Base-by-base conservation (phyloP, 2,888 invertebrate genomes). In the Eretmocerus hayati region DNA sequence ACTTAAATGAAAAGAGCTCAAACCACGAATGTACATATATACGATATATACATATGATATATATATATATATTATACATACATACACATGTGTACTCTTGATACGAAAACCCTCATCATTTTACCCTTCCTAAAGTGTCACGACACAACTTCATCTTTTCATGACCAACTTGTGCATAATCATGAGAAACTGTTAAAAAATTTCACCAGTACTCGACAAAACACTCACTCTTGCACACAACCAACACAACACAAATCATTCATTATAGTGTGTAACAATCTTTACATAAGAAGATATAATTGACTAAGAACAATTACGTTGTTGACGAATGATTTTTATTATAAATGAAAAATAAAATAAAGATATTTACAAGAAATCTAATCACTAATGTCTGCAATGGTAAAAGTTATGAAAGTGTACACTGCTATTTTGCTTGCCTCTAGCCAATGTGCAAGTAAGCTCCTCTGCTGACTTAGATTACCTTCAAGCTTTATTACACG, bases 281-380 rank as follows among this genome's bases (percentile, higher is more conserved):
- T 52, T 46, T 44, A 49, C 46, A 46, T 60, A 65, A 63, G 59
- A 59, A 62, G 58, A 66, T 63, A 69, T 68, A 66, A 71, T 67
- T 69, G 66, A 67, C 62, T 71, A 71, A 69, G 65, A 67, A 70
- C 67, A 68, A 71, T 71, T 71, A 71, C 69, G 71, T 71, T 71
- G 71, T 71, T 70, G 70, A 71, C 62, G 70, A 71, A 71, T 71
- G 71, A 71, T 71, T 71, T 71, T 71, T 71, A 71, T 71, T 71
- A 71, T 71, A 69, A 70, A 71, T 71, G 71, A 71, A 68, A 69
- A 69, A 70, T 64, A 64, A 65, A 66, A 66, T 71, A 71, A 71
- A 71, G 70, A 71, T 71, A 71, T 71, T 71, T 71, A 71, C 71
- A 71, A 71, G 67, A 71, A 69, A 54, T 19, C n/a, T n/a, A n/a